Conservation (phyloP, 2,797 vertebrate species). For the Carapus acus region DNA sequence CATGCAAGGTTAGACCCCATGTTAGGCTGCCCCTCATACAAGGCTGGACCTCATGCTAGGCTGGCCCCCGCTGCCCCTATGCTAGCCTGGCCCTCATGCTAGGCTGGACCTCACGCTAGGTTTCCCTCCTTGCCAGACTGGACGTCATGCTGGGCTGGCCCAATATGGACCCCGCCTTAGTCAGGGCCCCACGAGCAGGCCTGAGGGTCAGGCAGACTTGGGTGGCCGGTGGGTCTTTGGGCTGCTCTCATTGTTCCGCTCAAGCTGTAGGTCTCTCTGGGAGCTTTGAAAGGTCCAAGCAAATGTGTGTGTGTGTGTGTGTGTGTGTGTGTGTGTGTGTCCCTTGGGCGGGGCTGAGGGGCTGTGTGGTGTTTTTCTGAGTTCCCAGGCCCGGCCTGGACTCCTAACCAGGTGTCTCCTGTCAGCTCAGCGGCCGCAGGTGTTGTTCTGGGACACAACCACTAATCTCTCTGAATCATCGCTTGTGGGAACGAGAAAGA, state of each 20-base stretch:
- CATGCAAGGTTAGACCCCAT: too few species aligned
- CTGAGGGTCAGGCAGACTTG: background rate
- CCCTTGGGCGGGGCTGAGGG: too few species aligned
- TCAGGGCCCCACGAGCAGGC: too few species aligned
- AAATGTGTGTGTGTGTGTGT: slow-evolving; percentile 5
- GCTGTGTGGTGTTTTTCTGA: slow-evolving; percentile 6
- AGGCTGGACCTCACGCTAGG: too few species aligned
- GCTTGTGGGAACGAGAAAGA: slow-evolving; percentile 41
- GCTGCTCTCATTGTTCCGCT: slow-evolving; percentile 36
- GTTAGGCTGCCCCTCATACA: too few species aligned
- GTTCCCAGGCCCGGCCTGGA: slow-evolving; percentile 46
- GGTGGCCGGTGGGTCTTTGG: slow-evolving; percentile 21
- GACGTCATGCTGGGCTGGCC: too few species aligned
- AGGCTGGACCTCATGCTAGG: too few species aligned
- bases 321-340: slow-evolving; percentile 10
- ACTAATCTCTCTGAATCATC: slow-evolving; percentile 54
- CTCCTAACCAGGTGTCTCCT: slow-evolving; percentile 65
- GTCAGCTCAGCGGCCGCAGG: slow-evolving; percentile 53
- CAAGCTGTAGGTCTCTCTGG: slow-evolving; percentile 19
- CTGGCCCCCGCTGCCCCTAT: too few species aligned
- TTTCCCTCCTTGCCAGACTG: too few species aligned
- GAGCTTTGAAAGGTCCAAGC: slow-evolving; percentile 20
- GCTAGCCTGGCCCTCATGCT: too few species aligned
- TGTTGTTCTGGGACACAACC: slow-evolving; percentile 66
- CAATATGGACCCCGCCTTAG: too few species aligned